A percentile compares a stretch with the other conserved stretches of the same genome.
Evolutionary conservation across 2,113 vertebrate species (phyloP).

Genomic region (Cariama cristata): DNA sequence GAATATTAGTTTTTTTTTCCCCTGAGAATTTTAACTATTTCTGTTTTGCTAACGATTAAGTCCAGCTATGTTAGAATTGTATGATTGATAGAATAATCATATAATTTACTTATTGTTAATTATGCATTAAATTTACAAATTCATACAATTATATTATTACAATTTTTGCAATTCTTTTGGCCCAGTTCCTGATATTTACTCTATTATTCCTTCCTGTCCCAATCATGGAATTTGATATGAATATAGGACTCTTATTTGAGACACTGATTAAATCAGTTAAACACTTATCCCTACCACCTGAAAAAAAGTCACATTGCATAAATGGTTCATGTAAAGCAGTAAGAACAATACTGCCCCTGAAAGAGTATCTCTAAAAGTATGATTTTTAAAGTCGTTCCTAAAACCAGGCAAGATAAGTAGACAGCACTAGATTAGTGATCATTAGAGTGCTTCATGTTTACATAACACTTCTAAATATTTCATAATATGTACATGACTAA

Average conservation of each 20-base stretch:
- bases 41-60: neutral
- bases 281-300: neutral
- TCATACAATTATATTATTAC: neutral
- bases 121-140: neutral
- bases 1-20: neutral
- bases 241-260: neutral
- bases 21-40: neutral
- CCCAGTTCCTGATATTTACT: neutral
- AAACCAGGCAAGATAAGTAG: neutral
- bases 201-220: neutral
- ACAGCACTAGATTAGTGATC: neutral
- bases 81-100: neutral
- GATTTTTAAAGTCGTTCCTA: neutral
- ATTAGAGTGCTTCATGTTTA: neutral
- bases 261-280: neutral
- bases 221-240: neutral
- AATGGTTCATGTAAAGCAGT: neutral
- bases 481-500: neutral
- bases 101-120: neutral
- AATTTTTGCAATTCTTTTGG: neutral
- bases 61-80: neutral
- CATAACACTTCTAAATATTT: conserved; percentile 28
- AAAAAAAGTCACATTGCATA: neutral
- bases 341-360: neutral
- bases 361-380: neutral